Evolutionary conservation across 1,140 invertebrate genomes (phyloP), one percentile per base, ranked within the genome.

Genomic region (Dendroctonus ponderosae): DNA sequence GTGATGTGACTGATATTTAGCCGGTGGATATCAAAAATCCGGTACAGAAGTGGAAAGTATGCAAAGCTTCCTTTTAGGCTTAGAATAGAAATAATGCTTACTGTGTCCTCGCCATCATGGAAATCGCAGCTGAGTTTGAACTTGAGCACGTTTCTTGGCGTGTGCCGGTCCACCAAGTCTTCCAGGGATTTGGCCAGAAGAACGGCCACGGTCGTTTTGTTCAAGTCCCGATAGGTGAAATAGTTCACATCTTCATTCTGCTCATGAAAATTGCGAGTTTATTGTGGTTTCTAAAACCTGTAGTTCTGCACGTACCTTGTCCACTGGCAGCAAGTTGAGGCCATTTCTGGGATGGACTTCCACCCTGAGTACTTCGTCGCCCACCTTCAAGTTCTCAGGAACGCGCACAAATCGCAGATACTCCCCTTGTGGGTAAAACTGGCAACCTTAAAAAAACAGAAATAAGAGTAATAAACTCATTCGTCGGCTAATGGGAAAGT

Each of bases 61-160:
- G 26, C 26, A 26, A 26, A 26, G 26, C 26, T 26, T 26, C 1
- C 26, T 2, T 26, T 26, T 26, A 3, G 26, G 3, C 26, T 26
- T 26, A 3, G 26, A 26, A 26, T 26, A 26, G 3, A 26, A 26
- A 26, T 1, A 3, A 26, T 26, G 80, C 80, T 80, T 75, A 87
- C 85, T 73, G 82, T 79, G 71, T 86, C 85, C 70, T 85, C 83
- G 40, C 84, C 82, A 41, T 85, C 81, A 57, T 83, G 78, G 68
- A 82, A 85, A 71, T 86, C 85, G 63, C 87, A 88, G 12, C 84
- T 83, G 5, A 88, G 76, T 50, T 90, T 83, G 78, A 94, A 93
- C 80, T 93, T 93, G 37, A 94, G 82, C 46, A 93, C 85, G 79
- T 92, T 93, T 74, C 89, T 85, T 2, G 91, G 91, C 66, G 83